Evolutionary conservation across 2,888 invertebrate species (phyloP), one percentile per base, ranked within the genome.

Genomic region (Creontiades dilutus): DNA sequence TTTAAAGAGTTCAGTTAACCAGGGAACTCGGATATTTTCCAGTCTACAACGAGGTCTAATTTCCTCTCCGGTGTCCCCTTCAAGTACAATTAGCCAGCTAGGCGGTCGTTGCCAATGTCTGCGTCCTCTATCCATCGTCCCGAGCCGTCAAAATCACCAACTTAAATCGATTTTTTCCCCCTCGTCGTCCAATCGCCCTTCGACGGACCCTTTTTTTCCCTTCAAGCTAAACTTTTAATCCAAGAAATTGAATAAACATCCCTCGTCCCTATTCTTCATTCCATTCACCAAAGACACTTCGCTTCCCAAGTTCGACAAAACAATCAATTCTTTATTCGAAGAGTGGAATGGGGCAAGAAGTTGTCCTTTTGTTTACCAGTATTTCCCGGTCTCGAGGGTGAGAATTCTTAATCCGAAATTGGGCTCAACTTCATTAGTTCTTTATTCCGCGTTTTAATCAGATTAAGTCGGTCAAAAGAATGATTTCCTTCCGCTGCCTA

Each of bases 391-490:
- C 61, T n/a, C 61, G 61, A 61, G 19, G 9, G 27, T 12, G 27
- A 19, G 61, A n/a, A n/a, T 68, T 68, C 27, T 0, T 23, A n/a
- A 23, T 68, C 9, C 12, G 68, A 23, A 68, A 23, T 68, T 11
- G 12, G 23, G 68, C 23, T 68, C 68, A 68, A 68, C 23, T 68
- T 68, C 68, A 68, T 23, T 68, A 68, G 68, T 68, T 68, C 68
- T 68, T 68, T 68, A 68, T 52, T 14, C 68, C 11, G 68, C 5
- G 23, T 68, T 57, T 68, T 68, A 68, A 68, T 23, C 68, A 0
- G 68, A 68, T 68, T 23, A 68, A 23, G 23, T 68, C 68, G 68
- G 23, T 9, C 68, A 23, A 68, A 68, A 7, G 68, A 19, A 27
- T 68, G 68, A 68, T 68, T 68, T 68, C n/a, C 12, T 68, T 68